Conservation (phyloP, 2,113 vertebrate species). For the Prionailurus bengalensis region DNA sequence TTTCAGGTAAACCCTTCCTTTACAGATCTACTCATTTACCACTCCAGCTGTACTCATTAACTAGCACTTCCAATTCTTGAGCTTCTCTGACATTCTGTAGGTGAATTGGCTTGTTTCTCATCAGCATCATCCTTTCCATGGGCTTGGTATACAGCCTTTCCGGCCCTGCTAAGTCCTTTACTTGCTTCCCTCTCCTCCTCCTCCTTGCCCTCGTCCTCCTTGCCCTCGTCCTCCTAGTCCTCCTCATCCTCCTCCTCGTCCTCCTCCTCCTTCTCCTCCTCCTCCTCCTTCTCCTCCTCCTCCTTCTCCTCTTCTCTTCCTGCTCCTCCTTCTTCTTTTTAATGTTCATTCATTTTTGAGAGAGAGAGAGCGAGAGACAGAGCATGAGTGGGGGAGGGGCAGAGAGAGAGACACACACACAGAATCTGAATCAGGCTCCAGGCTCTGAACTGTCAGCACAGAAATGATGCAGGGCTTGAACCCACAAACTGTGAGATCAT, state of each 20-base stretch:
- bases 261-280: background rate
- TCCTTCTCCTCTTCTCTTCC: background rate
- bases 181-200: conserved; percentile 2
- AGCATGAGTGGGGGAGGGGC: too few relatives aligned
- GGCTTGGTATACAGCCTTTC: conserved; percentile 4
- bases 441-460: too few relatives aligned
- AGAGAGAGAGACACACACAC: too few relatives aligned
- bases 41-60: background rate
- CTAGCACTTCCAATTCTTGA: background rate
- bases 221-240: too few relatives aligned
- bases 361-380: too few relatives aligned
- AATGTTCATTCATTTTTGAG: too few relatives aligned
- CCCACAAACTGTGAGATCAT: too few relatives aligned
- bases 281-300: background rate
- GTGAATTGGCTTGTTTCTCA: conserved; percentile 14
- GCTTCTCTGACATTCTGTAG: background rate
- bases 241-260: background rate
- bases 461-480: too few relatives aligned
- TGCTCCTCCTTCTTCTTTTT: too few relatives aligned
- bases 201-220: too few relatives aligned
- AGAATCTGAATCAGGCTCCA: too few relatives aligned
- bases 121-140: background rate
- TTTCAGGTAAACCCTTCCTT: conserved; percentile 14
- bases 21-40: conserved; percentile 2
- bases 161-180: background rate